These are phyloP conservation scores for Sceloporus undulatus DNA, from an alignment of 2,113 vertebrate species.

Conservation along the genomic window DNA sequence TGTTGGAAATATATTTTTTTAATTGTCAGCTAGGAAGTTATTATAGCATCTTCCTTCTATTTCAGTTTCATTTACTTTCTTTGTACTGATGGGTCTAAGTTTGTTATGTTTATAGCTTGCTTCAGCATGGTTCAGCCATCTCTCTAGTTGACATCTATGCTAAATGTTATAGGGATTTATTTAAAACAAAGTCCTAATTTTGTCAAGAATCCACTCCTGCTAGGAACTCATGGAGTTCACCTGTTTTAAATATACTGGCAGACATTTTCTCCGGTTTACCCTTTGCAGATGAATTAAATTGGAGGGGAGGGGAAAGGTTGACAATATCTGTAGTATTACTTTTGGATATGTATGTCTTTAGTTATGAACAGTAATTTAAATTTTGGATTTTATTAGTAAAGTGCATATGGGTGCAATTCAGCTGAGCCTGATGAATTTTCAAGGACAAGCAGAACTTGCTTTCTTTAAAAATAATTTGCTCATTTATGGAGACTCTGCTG, in stretches of 20 bases:
- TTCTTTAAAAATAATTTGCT: not conserved
- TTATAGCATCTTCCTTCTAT: not conserved
- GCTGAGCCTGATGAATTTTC: not conserved
- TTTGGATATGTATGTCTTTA: not conserved
- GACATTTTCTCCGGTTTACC: not conserved
- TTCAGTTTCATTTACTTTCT: not conserved
- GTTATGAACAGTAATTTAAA: not conserved
- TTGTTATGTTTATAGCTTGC: not conserved
- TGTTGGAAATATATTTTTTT: not conserved
- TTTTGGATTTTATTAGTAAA: not conserved
- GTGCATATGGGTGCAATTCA: slow-evolving; percentile 16
- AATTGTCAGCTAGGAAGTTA: not conserved
- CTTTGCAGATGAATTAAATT: not conserved
- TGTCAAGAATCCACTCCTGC: not conserved
- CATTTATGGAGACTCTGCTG: not conserved
- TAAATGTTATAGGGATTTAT: not conserved
- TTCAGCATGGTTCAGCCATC: not conserved
- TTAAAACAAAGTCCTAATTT: not conserved
- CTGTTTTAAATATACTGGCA: not conserved
- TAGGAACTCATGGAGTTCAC: not conserved
- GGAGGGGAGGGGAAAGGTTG: not conserved
- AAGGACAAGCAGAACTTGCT: not conserved
- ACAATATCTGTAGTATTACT: not conserved
- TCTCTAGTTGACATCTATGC: not conserved
- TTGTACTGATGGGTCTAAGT: not conserved